Percentiles rank a stretch among this genome's conserved stretches.
Evolutionary conservation across 23 tunicate species (phyloP).

Genomic region (Aplidium turbinatum): DNA sequence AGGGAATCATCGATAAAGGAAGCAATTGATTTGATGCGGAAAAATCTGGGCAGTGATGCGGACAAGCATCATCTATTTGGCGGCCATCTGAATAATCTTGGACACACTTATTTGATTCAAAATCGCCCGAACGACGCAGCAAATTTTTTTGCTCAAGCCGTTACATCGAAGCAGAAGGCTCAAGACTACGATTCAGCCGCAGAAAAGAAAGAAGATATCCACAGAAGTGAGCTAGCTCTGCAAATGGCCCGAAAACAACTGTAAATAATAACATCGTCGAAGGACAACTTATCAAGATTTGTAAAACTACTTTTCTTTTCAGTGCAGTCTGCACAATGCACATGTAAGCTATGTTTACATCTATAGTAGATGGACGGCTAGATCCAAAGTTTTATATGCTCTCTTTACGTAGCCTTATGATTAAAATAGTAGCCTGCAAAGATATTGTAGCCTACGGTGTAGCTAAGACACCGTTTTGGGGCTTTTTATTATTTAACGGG

Average conservation of each 20-base stretch:
- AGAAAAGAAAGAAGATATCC: slow-evolving; percentile 26
- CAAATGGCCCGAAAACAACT: slow-evolving; percentile 7
- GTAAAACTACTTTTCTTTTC: too few relatives aligned
- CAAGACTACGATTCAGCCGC: slow-evolving; percentile 18
- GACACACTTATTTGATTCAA: slow-evolving; percentile 16
- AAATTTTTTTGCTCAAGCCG: slow-evolving; percentile 16
- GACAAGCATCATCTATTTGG: slow-evolving; percentile 23
- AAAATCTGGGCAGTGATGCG: slow-evolving; percentile 5
- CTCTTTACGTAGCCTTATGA: too few relatives aligned
- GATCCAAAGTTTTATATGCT: too few relatives aligned
- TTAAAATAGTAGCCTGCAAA: too few relatives aligned
- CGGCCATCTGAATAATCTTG: slow-evolving; percentile 30
- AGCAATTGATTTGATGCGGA: slow-evolving; percentile 16
- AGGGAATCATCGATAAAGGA: slow-evolving; percentile 12
- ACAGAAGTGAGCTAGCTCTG: slow-evolving; percentile 1
- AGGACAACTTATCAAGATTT: too few relatives aligned
- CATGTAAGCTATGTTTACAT: too few relatives aligned
- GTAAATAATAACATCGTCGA: too few relatives aligned
- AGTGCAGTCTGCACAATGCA: too few relatives aligned
- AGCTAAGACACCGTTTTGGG: too few relatives aligned
- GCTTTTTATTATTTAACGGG: too few relatives aligned
- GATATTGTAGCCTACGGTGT: too few relatives aligned
- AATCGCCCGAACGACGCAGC: slow-evolving; percentile 15
- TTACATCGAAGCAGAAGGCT: slow-evolving; percentile 29
- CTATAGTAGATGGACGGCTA: too few relatives aligned